phyloP scores from a whole-genome alignment of 2,113 vertebrate species.

The Myrmophylax atrothorax region DNA sequence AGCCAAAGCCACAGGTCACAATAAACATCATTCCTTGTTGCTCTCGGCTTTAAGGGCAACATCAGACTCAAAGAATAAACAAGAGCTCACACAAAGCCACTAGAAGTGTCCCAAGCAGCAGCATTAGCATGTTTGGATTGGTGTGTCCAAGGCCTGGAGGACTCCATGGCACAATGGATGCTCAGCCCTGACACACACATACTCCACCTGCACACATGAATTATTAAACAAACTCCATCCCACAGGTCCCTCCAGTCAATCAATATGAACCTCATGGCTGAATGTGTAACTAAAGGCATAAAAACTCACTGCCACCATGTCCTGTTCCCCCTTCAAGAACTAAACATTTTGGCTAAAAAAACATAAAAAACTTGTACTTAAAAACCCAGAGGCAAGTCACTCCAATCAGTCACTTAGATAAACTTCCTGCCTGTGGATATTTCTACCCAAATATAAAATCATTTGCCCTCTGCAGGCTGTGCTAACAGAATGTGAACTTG shows the following conservation, averaged over 20 bases:
- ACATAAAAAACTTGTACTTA: background rate
- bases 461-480: background rate
- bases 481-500: background rate
- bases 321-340: background rate
- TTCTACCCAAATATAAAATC: background rate
- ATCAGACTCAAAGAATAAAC: background rate
- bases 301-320: background rate
- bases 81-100: background rate
- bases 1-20: background rate
- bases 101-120: background rate
- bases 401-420: background rate
- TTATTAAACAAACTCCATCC: background rate
- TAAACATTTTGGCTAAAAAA: background rate
- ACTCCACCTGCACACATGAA: background rate
- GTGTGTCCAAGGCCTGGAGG: background rate
- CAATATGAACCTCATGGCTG: background rate
- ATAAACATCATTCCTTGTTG: accelerated
- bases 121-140: background rate
- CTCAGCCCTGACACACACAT: background rate
- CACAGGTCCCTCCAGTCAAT: background rate
- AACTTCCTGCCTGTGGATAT: background rate
- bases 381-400: background rate
- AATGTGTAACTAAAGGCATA: background rate
- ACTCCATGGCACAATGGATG: background rate
- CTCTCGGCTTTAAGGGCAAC: background rate